Base-by-base conservation (phyloP, 2,888 invertebrate species). In the Rhagium mordax region DNA sequence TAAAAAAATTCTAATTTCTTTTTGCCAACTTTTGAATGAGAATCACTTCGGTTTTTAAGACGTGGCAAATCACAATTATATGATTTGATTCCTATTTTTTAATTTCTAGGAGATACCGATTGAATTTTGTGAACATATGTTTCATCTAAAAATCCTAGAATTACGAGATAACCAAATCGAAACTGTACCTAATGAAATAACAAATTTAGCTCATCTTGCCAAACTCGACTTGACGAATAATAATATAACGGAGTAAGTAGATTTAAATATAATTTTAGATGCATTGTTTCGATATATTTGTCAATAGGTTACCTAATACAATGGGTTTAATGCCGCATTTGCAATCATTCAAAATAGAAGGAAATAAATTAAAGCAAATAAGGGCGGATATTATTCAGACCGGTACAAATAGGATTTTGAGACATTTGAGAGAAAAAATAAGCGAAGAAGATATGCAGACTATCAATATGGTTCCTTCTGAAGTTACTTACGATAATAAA, bases 171-270 rank as follows among this genome's bases (percentile, higher is more conserved):
- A 98, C 87, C 92, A 95, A 87, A 89, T 98, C 55, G 90, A 91
- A 82, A 86, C 89, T 73, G 86, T 98, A 72, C 97, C 97, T 0
- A 93, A 95, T 76, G 94, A 96, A 86, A 92, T 97, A 81, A 91
- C 92, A 13, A 88, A 93, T 74, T 86, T 97, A 68, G 92, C 94
- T 81, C 92, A 92, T 81, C 88, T 97, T 57, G 94, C 95, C 82
- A 91, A 96, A 78, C 90, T 98, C 60, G 97, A 98, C 89, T 87
- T 97, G 70, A 94, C 95, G 8, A 96, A 96, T 87, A 97, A 97
- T 85, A 86, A 85, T 70, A 75, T 94, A 48, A 87, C 85, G 69
- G 84, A 81, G 88, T 88, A 82, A 84, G 82, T 80, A 24, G 24
- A 24, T 24, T 27, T 33, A 13, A 33, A 15, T 21, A 1, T 33